phyloP scores from a whole-genome alignment of 2,888 invertebrate genomes.

The Caenorhabditis sp. region DNA sequence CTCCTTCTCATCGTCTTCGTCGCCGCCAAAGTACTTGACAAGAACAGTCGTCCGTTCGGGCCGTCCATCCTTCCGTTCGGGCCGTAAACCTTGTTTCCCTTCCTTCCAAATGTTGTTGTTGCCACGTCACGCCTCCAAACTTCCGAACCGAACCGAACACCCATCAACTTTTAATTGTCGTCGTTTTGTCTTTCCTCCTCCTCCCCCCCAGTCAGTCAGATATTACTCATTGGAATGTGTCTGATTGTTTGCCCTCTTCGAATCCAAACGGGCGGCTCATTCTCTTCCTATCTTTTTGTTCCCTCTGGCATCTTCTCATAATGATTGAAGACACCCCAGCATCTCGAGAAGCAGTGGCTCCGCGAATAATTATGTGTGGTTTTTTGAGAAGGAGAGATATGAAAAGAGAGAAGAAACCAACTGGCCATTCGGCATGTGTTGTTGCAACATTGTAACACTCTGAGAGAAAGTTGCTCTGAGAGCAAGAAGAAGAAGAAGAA shows the following conservation, averaged over 20 bases:
- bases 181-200: conserved; percentile 29
- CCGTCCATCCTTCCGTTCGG: conserved; percentile 21
- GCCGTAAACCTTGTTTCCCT: conserved; percentile 55
- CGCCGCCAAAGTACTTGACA: conserved; percentile 35
- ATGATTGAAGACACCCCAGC: conserved; percentile 38
- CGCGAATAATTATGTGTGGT: conserved; percentile 51
- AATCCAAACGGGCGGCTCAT: background rate
- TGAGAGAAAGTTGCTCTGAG: conserved; percentile 20
- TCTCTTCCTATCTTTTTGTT: conserved; percentile 2
- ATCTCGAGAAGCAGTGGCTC: background rate
- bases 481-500: too few species aligned
- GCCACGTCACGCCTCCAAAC: conserved; percentile 45
- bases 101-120: conserved; percentile 48
- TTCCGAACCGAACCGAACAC: conserved; percentile 38
- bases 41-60: conserved; percentile 30
- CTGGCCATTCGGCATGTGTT: conserved; percentile 49
- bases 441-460: conserved; percentile 55
- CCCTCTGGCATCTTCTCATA: conserved; percentile 8
- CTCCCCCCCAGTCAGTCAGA: background rate
- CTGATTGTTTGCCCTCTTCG: conserved; percentile 4
- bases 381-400: conserved; percentile 26
- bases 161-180: conserved; percentile 50
- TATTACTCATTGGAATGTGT: background rate
- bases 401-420: conserved; percentile 22
- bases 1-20: conserved; percentile 19